Evolutionary conservation across 2,888 invertebrate species (phyloP).

Genomic region (Eupeodes latifasciatus): DNA sequence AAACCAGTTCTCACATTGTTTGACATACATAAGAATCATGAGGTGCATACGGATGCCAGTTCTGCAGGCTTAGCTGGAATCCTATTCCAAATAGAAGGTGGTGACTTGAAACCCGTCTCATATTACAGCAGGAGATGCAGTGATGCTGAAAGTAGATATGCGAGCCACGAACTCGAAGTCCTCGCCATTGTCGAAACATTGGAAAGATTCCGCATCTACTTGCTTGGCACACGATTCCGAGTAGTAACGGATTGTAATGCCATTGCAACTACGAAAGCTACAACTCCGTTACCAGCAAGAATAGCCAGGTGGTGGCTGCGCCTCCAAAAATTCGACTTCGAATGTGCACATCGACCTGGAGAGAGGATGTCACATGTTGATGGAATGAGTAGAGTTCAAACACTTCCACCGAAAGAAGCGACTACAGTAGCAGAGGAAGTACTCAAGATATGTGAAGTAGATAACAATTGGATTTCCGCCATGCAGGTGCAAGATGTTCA

Average conservation of each 20-base stretch:
- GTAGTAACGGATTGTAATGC: slow-evolving; percentile 54
- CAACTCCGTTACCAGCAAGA: slow-evolving; percentile 22
- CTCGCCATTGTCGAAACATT: slow-evolving; percentile 41
- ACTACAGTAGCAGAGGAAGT: slow-evolving; percentile 28
- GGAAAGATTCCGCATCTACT: slow-evolving; percentile 54
- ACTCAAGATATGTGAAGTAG: slow-evolving; percentile 11
- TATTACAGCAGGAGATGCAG: slow-evolving; percentile 50
- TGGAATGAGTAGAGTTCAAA: slow-evolving; percentile 16
- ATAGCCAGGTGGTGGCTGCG: slow-evolving; percentile 46
- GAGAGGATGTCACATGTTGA: slow-evolving; percentile 53
- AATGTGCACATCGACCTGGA: slow-evolving; percentile 46
- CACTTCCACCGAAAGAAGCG: slow-evolving; percentile 24
- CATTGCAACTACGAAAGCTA: slow-evolving; percentile 50
- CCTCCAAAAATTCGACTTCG: slow-evolving; percentile 61
- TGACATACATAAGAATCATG: slow-evolving; percentile 37
- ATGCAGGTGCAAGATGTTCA: slow-evolving; percentile 27
- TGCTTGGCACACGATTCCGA: slow-evolving; percentile 51
- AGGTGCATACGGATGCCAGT: slow-evolving; percentile 30
- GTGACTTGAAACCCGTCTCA: slow-evolving; percentile 34
- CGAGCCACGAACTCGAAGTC: slow-evolving; percentile 46
- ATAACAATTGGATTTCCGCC: slow-evolving; percentile 33
- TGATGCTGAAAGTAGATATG: slow-evolving; percentile 14
- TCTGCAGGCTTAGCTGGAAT: slow-evolving; percentile 29
- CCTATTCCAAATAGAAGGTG: slow-evolving; percentile 30
- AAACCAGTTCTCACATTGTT: slow-evolving; percentile 42